phyloP scores from a whole-genome alignment of 2,113 vertebrate species.

The Vulpes lagopus region DNA sequence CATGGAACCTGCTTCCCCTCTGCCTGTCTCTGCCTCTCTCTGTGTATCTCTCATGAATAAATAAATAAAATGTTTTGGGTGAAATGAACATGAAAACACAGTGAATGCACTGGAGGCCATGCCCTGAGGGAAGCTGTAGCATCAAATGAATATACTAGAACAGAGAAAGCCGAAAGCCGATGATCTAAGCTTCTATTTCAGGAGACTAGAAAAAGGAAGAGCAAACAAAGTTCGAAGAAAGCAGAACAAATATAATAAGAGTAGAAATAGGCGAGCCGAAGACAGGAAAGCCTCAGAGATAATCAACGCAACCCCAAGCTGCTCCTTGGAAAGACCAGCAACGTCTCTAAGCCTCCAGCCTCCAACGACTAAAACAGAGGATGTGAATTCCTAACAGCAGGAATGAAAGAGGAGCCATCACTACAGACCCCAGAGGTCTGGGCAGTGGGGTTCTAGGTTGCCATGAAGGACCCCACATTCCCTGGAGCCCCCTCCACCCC shows the following conservation, averaged over 20 bases:
- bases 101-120: background rate
- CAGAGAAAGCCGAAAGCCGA: background rate
- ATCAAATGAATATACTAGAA: background rate
- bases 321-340: background rate
- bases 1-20: too few species aligned
- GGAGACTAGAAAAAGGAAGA: background rate
- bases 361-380: accelerated
- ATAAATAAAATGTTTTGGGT: background rate
- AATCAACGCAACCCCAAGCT: background rate
- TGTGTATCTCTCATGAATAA: too few species aligned
- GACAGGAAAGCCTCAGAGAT: background rate
- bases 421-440: background rate
- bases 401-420: background rate
- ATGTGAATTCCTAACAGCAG: accelerated
- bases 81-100: background rate
- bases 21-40: too few species aligned
- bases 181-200: background rate
- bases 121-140: too few species aligned
- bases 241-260: background rate
- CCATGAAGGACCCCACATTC: accelerated
- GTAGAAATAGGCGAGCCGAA: background rate
- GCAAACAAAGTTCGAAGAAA: too few species aligned
- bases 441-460: background rate
- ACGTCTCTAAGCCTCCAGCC: background rate
- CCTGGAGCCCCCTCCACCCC: background rate